Conservation (phyloP, 2,888 invertebrate genomes). For the Cerceris ruficornis region DNA sequence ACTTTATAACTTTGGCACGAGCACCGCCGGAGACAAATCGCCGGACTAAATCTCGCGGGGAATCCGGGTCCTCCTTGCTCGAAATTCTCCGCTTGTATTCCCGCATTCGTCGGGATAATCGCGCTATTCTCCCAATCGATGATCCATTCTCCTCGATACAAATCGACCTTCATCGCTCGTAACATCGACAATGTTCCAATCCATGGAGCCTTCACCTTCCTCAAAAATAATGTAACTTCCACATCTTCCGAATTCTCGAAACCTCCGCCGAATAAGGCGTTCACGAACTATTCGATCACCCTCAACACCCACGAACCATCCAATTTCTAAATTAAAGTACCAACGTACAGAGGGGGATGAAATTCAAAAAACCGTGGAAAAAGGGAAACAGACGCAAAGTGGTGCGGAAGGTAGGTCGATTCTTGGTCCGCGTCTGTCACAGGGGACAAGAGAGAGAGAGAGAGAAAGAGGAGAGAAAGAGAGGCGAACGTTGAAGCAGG, state of each 20-base stretch:
- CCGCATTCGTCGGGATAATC: not conserved
- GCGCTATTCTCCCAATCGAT: no score
- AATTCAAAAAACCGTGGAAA: not conserved
- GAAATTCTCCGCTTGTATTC: conserved; percentile 3
- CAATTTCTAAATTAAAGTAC: not conserved
- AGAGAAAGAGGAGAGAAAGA: conserved; percentile 36
- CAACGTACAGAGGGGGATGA: not conserved
- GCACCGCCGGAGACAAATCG: conserved; percentile 53
- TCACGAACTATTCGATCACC: no score
- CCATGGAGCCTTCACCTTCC: no score
- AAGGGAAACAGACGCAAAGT: not conserved
- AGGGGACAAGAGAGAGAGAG: conserved; percentile 39
- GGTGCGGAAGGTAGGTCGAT: conserved; percentile 28
- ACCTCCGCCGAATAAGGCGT: no score
- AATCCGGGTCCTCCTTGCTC: conserved; percentile 39
- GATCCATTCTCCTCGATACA: no score
- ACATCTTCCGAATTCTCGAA: no score
- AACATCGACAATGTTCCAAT: no score
- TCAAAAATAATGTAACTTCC: no score
- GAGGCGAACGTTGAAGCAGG: conserved; percentile 54
- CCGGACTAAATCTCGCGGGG: conserved; percentile 46
- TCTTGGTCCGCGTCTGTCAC: conserved; percentile 66
- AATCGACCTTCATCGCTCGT: no score
- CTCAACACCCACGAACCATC: no score
- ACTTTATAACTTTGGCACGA: conserved; percentile 52